Evolutionary conservation across 2,113 vertebrate genomes (phyloP), one percentile per base, ranked within the genome.

Genomic region (Bettongia penicillata): DNA sequence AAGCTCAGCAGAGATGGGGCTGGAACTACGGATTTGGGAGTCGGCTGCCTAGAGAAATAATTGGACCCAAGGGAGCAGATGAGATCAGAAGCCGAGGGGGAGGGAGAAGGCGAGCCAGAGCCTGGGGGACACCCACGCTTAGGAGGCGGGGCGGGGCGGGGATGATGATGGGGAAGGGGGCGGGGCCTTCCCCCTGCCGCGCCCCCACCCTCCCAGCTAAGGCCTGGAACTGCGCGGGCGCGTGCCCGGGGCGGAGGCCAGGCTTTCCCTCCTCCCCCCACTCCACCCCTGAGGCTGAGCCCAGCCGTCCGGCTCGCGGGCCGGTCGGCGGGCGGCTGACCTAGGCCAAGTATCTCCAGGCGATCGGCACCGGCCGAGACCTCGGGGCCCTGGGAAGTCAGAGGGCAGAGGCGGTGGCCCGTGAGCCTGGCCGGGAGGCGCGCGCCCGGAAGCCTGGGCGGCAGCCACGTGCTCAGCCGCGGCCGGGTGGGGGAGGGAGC

Each of bases 341-440:
- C 37, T 23, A 84, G 37, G 68, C n/a, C 68, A 8, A 22, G 68
- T 37, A 22, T 84, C 68, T 84, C 37, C 1, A 2, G n/a, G n/a
- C 68, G 37, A n/a, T 8, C 16, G 16, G 37, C 6, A 7, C 68
- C 7, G n/a, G 68, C 37, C 5, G 14, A 22, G 61, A 77, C 61
- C 61, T n/a, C 0, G 0, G 24, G 2, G 5, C 16, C 16, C 10
- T 0, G 3, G 11, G 47, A n/a, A 77, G 61, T 12, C 61, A n/a
- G 25, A 49, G 9, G 12, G 31, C 1, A 0, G 51, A 24, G 2
- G 51, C 68, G 14, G 31, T 1, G 0, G 61, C 14, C 10, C 24
- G 2, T 1, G 2, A 25, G 52, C 26, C 92, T 1, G 0, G 31
- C 28, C 24, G 2, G 0, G 3, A 22, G 0, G 28, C 14, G 5